These are phyloP conservation scores for Hyperoplus lanceolatus DNA, from an alignment of 2,797 vertebrate genomes.

Conservation along the genomic window DNA sequence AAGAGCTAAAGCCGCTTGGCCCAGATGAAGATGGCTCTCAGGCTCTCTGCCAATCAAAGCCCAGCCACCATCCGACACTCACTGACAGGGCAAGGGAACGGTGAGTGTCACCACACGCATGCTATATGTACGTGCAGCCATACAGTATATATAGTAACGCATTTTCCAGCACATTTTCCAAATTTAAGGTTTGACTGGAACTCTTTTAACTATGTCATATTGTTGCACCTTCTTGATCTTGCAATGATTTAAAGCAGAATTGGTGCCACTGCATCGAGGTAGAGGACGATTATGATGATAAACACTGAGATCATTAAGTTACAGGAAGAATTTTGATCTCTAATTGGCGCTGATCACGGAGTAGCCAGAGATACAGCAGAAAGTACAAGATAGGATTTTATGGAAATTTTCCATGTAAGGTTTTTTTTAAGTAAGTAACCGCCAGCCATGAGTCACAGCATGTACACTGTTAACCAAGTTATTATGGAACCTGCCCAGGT, in stretches of 20 bases:
- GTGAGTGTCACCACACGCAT: slow-evolving; percentile 51
- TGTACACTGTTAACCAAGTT: background rate
- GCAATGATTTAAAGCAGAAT: too few relatives aligned
- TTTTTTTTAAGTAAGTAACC: background rate
- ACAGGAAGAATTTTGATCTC: background rate
- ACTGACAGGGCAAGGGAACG: slow-evolving; percentile 58
- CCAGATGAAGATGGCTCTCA: slow-evolving; percentile 82
- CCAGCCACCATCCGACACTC: slow-evolving; percentile 70
- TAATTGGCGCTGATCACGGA: background rate
- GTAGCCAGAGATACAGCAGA: background rate
- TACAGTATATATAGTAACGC: background rate
- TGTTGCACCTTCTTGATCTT: too few relatives aligned
- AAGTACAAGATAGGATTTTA: background rate
- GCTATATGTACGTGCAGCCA: background rate
- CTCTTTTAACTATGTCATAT: too few relatives aligned
- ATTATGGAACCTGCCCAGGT: background rate
- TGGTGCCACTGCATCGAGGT: background rate
- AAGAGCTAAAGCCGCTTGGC: slow-evolving; percentile 87
- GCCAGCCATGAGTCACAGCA: background rate
- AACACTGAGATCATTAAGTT: too few relatives aligned
- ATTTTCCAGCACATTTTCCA: too few relatives aligned
- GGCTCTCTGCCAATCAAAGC: slow-evolving; percentile 81
- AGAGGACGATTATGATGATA: background rate
- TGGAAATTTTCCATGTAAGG: background rate
- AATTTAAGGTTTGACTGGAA: too few relatives aligned